A percentile compares a stretch with the other conserved stretches of the same genome.
These are phyloP conservation scores for Drosophila anceps DNA, from an alignment of 2,888 invertebrate species.

Conservation along the genomic window DNA sequence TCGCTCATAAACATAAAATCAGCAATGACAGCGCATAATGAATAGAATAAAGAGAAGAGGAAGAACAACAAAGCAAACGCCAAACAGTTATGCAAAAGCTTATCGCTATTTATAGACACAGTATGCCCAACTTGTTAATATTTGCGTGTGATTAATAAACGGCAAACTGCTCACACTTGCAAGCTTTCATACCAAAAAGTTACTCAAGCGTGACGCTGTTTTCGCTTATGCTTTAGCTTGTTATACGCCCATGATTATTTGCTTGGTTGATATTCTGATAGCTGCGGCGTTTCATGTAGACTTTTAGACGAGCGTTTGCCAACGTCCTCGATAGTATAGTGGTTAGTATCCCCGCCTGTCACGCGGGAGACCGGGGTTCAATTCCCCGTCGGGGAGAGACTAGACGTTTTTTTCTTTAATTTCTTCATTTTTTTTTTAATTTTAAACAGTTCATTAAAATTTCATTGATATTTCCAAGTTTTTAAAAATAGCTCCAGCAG, in stretches of 20 bases:
- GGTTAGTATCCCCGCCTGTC: conserved; percentile 71
- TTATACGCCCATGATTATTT: background rate
- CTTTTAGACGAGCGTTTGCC: accelerated
- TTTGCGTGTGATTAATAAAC: conserved; percentile 14
- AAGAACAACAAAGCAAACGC: background rate
- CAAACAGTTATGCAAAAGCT: conserved; percentile 10
- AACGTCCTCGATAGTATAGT: conserved; percentile 71
- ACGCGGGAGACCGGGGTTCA: conserved; percentile 73
- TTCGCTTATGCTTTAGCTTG: background rate
- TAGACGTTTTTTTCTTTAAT: background rate
- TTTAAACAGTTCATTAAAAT: background rate
- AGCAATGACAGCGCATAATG: conserved; percentile 27
- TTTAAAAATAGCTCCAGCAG: conserved; percentile 20
- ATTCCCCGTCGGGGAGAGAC: conserved; percentile 71
- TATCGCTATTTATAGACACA: conserved; percentile 18
- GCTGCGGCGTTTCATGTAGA: background rate
- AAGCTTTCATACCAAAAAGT: conserved; percentile 1
- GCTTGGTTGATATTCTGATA: background rate
- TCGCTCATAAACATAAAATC: conserved; percentile 13
- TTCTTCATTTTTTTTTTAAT: conserved; percentile 13
- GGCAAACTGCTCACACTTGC: background rate
- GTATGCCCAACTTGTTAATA: conserved; percentile 7
- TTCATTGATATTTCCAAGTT: conserved; percentile 15
- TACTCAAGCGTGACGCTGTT: background rate
- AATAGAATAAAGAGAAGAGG: conserved; percentile 8